These are phyloP conservation scores for Antheraea mylitta DNA, from an alignment of 1,140 invertebrate species.

Conservation along the genomic window DNA sequence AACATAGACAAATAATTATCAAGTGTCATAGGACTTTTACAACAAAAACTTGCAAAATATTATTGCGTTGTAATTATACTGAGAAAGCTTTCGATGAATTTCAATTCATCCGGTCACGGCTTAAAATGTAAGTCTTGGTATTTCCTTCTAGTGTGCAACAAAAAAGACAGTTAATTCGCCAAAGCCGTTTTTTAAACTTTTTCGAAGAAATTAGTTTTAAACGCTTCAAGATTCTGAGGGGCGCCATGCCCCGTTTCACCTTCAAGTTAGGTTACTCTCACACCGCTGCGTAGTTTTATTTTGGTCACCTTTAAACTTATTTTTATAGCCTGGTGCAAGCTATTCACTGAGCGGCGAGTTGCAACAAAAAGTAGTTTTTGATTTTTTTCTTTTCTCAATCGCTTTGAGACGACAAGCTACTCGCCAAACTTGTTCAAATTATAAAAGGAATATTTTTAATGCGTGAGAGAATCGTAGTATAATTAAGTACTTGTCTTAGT, in stretches of 20 bases:
- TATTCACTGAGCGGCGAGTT: slow-evolving; percentile 36
- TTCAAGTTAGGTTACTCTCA: slow-evolving; percentile 32
- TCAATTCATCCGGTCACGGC: slow-evolving; percentile 42
- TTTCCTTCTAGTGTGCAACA: slow-evolving; percentile 49
- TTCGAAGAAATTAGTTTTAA: slow-evolving; percentile 35
- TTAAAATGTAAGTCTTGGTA: slow-evolving; percentile 54
- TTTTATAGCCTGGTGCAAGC: slow-evolving; percentile 6
- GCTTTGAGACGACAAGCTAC: slow-evolving; percentile 1
- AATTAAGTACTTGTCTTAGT: slow-evolving; percentile 6
- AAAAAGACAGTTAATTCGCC: slow-evolving; percentile 34
- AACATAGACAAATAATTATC: too few species aligned
- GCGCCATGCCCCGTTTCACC: slow-evolving; percentile 27
- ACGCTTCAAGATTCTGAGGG: slow-evolving; percentile 46
- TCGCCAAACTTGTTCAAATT: slow-evolving; percentile 12
- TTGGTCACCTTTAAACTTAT: slow-evolving; percentile 10
- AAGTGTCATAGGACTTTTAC: background rate
- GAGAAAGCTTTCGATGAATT: slow-evolving; percentile 22
- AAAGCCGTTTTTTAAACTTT: background rate
- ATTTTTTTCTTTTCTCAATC: slow-evolving; percentile 10
- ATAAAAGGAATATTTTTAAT: slow-evolving; percentile 8
- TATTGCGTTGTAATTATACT: background rate
- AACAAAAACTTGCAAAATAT: background rate
- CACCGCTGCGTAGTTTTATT: slow-evolving; percentile 44
- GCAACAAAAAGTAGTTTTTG: slow-evolving; percentile 30
- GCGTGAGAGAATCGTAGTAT: slow-evolving; percentile 9